phyloP scores from a whole-genome alignment of 2,797 vertebrate genomes.

The Catharus ustulatus region DNA sequence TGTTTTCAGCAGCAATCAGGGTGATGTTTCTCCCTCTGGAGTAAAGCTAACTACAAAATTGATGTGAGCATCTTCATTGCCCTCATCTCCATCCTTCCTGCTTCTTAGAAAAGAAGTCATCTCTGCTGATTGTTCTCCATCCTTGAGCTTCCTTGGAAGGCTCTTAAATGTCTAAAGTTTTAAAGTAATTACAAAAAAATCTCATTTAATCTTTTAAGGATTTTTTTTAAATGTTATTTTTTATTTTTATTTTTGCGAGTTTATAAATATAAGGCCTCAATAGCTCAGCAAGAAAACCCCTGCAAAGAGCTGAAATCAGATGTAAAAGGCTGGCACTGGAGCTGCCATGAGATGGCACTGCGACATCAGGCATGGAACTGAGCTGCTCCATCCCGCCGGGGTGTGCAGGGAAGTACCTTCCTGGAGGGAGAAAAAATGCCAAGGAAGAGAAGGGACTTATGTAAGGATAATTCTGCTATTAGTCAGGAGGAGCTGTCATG shows the following conservation, averaged over 20 bases:
- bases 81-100: neutral
- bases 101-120: neutral
- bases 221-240: too few species aligned
- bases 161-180: neutral
- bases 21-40: neutral
- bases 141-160: neutral
- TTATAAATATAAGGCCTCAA: neutral
- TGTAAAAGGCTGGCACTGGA: neutral
- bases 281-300: neutral
- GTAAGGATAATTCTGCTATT: constrained; percentile 42
- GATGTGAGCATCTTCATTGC: neutral
- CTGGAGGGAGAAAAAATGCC: neutral
- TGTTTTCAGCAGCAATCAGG: neutral
- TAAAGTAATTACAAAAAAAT: neutral
- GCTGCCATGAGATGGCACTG: constrained; percentile 78
- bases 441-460: constrained; percentile 4
- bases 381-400: neutral
- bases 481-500: constrained; percentile 41
- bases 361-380: constrained; percentile 60
- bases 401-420: neutral
- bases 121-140: neutral
- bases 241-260: neutral
- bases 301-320: neutral
- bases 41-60: neutral
- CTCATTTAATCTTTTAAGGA: neutral